Evolutionary conservation across 2,113 vertebrate genomes (phyloP).

Genomic region (Barbus barbus): DNA sequence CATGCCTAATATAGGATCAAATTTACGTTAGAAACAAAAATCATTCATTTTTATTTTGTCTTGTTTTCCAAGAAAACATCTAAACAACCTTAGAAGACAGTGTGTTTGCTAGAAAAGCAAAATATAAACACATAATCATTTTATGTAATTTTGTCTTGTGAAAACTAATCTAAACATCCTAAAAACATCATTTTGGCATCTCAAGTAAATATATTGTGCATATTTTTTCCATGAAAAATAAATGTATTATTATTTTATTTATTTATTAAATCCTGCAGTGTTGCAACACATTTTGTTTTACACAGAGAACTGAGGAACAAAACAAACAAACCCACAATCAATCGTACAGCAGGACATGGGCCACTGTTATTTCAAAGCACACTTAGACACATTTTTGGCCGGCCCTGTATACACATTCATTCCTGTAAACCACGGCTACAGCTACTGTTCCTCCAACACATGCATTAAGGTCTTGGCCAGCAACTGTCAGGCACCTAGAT

Average conservation of each 20-base stretch:
- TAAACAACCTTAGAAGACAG: not conserved
- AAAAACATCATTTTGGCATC: not conserved
- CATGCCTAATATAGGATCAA: no score
- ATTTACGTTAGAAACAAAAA: no score
- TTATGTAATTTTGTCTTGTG: not conserved
- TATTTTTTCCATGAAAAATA: not conserved
- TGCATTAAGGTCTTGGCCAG: slow-evolving; percentile 19
- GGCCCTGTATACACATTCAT: slow-evolving; percentile 17
- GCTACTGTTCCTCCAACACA: slow-evolving; percentile 18
- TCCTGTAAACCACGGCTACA: slow-evolving; percentile 8
- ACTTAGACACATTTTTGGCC: slow-evolving; percentile 18
- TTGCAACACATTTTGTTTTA: no score
- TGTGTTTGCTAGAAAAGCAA: no score
- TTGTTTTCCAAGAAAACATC: no score
- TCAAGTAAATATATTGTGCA: not conserved
- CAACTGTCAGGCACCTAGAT: slow-evolving; percentile 8
- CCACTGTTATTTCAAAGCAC: slow-evolving; percentile 26
- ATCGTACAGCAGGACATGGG: slow-evolving; percentile 10
- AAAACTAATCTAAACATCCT: not conserved
- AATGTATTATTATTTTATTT: no score
- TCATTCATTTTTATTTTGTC: no score
- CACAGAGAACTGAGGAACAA: not conserved
- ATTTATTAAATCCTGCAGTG: no score
- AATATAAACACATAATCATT: no score
- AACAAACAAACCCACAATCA: not conserved